Percentiles rank a stretch among this genome's conserved stretches.
phyloP scores from a whole-genome alignment of 2,888 invertebrate species.

The Glaucopsyche alexis region DNA sequence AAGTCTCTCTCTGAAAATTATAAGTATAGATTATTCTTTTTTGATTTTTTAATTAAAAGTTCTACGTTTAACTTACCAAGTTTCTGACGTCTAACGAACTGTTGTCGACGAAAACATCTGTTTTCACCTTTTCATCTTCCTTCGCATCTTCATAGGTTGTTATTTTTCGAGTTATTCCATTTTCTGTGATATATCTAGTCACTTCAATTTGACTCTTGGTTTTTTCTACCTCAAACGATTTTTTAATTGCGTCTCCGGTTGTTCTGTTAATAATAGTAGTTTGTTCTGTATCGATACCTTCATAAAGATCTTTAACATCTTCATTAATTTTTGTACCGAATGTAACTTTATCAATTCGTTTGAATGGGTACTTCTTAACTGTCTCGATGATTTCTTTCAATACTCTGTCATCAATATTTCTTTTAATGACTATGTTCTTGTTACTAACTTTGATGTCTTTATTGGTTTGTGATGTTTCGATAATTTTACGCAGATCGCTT shows the following conservation, averaged over 20 bases:
- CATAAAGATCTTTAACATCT: constrained; percentile 79
- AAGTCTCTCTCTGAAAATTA: no score
- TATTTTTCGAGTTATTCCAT: constrained; percentile 71
- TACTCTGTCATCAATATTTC: constrained; percentile 70
- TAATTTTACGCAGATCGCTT: constrained; percentile 70
- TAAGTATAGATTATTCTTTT: no score
- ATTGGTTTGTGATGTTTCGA: constrained; percentile 65
- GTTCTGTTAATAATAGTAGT: constrained; percentile 61
- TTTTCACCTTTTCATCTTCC: constrained; percentile 72
- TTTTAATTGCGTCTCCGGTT: constrained; percentile 64
- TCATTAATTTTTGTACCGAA: constrained; percentile 80
- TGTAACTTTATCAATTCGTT: constrained; percentile 75
- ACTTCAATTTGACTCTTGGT: constrained; percentile 75
- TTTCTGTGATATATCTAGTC: constrained; percentile 71
- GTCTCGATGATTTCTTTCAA: constrained; percentile 74
- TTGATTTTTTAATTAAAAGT: constrained; percentile 44
- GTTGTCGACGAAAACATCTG: constrained; percentile 76
- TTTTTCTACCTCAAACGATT: constrained; percentile 71
- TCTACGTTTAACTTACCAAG: constrained; percentile 55
- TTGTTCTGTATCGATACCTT: constrained; percentile 69
- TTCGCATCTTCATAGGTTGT: constrained; percentile 77
- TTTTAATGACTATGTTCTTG: constrained; percentile 71
- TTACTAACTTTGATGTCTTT: constrained; percentile 72
- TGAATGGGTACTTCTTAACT: constrained; percentile 74
- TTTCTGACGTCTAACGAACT: constrained; percentile 76